Evolutionary conservation across 2,888 invertebrate species (phyloP).

Genomic region (Mactromeris polynyma): DNA sequence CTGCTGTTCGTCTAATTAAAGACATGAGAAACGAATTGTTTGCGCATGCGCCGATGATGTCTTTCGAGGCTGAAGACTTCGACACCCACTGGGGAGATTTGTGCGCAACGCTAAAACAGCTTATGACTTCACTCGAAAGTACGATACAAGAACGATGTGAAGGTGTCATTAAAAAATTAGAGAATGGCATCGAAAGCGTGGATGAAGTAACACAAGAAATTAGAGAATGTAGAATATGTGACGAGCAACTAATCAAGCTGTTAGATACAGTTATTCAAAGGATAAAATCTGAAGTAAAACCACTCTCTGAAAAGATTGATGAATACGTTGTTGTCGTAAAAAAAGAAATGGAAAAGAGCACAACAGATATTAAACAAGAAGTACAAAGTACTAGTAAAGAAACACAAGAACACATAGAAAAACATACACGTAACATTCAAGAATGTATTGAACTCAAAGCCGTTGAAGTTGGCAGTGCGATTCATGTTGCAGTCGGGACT

Average conservation of each 20-base stretch:
- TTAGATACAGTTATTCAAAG: background rate
- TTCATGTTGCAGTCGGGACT: background rate
- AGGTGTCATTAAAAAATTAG: background rate
- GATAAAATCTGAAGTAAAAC: background rate
- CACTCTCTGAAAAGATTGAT: background rate
- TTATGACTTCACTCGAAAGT: background rate
- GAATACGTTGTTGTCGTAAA: background rate
- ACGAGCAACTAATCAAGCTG: background rate
- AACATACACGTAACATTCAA: background rate
- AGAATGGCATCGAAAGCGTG: background rate
- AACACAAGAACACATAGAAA: background rate
- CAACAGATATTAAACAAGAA: background rate
- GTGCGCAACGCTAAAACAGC: background rate
- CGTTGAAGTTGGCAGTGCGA: background rate
- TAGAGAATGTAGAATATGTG: background rate
- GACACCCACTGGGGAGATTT: background rate
- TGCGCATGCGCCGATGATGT: constrained; percentile 17
- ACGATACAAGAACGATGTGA: constrained; percentile 7
- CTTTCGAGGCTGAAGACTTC: background rate
- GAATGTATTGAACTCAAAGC: background rate
- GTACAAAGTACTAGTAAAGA: background rate
- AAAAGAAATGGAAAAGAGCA: background rate
- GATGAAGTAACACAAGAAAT: background rate
- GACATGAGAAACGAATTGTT: background rate
- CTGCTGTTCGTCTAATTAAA: background rate